Evolutionary conservation across 2,888 invertebrate genomes (phyloP).

Genomic region (Dasypogon diadema): DNA sequence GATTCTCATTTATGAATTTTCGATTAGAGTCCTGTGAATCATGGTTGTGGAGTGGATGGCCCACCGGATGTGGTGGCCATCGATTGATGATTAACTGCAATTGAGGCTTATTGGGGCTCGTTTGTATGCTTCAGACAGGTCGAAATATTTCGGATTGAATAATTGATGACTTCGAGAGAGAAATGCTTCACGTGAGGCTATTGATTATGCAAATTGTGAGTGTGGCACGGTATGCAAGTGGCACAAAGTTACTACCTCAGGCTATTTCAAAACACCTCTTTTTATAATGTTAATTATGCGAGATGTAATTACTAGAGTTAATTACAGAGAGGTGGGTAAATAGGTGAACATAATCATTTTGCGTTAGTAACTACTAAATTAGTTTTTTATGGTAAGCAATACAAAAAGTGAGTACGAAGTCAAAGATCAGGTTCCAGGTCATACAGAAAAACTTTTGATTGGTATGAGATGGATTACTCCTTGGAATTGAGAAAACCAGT

Average conservation of each 20-base stretch:
- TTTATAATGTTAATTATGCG: background rate
- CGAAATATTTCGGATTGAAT: slow-evolving; percentile 16
- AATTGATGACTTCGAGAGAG: slow-evolving; percentile 15
- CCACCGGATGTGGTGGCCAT: slow-evolving; percentile 37
- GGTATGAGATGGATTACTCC: too few species aligned
- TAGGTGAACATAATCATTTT: too few species aligned
- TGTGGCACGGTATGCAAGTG: too few species aligned
- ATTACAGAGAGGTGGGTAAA: too few species aligned
- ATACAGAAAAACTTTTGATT: too few species aligned
- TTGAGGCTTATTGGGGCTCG: background rate
- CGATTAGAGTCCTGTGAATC: background rate
- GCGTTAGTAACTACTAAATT: too few species aligned
- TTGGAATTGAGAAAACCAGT: too few species aligned
- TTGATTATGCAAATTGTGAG: slow-evolving; percentile 25
- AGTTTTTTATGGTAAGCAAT: too few species aligned
- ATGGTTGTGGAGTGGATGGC: background rate
- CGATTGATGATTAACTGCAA: slow-evolving; percentile 37
- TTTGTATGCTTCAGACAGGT: background rate
- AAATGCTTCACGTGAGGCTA: slow-evolving; percentile 12
- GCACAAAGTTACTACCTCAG: too few species aligned
- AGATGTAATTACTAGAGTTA: background rate
- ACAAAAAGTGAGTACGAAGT: too few species aligned
- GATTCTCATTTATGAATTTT: too few species aligned
- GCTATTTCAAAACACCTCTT: slow-evolving; percentile 8
- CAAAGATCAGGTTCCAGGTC: too few species aligned